Evolutionary conservation across 2,797 vertebrate species (phyloP), one percentile per base, ranked within the genome.

Genomic region (Thaleichthys pacificus): DNA sequence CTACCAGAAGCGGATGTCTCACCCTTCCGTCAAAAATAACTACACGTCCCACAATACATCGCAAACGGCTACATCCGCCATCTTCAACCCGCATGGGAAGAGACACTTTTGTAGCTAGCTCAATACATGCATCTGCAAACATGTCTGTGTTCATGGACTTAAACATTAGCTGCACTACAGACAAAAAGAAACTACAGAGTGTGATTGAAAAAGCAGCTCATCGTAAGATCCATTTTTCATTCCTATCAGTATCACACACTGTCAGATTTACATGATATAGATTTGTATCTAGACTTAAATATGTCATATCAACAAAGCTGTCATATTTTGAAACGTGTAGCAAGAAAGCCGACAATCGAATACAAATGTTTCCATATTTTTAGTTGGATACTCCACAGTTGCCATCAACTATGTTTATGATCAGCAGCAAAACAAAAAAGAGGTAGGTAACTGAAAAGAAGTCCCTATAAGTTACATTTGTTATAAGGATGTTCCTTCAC

Each of bases 111-210:
- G 5, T 35, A 35, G 32, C 32, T 35, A 35, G 32, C 32, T 35
- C 32, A 17, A 7, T 11, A 56, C 19, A 8, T 60, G 24, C 66
- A 68, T 54, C 54, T 42, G 67, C 49, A 60, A 78, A 17, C 73
- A 94, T 94, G 93, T 79, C 91, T 1, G 84, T 82, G 61, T 93
- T 93, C 68, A 91, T 93, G 89, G 93, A 94, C 69, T 60, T 94
- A 19, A 94, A 92, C 74, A 32, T 94, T 67, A 74, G 9, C 51
- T 79, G 58, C 30, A 79, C 77, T 0, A 14, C 66, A 7, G 89
- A 93, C 3, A 87, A 69, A 30, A 83, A 38, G 64, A 73, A 15
- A 1, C 75, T 94, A 17, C 77, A 64, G 75, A 73, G 66, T 3
- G 17, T 91, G 1, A 65, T 94, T 3, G 88, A 93, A 61, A 92